Percentiles rank a stretch among this genome's conserved stretches.
Conservation (phyloP, 2,113 vertebrate species). For the Nasalis larvatus region DNA sequence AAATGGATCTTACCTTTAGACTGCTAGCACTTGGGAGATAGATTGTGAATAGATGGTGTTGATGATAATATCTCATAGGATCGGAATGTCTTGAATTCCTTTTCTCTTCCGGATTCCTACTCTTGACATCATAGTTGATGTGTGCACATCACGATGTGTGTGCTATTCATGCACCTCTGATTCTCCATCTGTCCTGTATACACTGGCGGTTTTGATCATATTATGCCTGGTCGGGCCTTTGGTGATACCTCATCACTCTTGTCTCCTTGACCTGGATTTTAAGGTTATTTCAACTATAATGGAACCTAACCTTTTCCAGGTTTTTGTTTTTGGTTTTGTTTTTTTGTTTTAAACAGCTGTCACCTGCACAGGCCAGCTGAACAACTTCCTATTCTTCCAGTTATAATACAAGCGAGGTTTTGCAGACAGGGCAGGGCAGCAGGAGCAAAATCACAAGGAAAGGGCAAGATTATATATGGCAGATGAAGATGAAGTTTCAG, state of each 20-base stretch:
- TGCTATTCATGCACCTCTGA: not conserved
- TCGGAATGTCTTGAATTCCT: not conserved
- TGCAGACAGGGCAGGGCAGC: not conserved
- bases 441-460: not conserved
- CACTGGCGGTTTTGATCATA: not conserved
- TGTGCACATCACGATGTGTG: not conserved
- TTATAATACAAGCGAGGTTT: not conserved
- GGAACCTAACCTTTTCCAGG: not conserved
- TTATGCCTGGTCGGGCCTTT: not conserved
- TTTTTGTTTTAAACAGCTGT: not conserved
- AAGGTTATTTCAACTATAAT: not conserved
- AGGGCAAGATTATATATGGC: not conserved
- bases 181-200: not conserved
- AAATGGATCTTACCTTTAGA: not conserved
- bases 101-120: not conserved
- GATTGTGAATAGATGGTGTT: not conserved
- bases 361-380: not conserved
- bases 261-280: not conserved
- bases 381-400: not conserved
- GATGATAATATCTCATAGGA: not conserved
- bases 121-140: not conserved
- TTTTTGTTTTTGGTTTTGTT: not conserved
- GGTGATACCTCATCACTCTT: not conserved
- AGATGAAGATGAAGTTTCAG: not conserved
- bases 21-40: not conserved